Percentiles rank a stretch among this genome's conserved stretches.
These are phyloP conservation scores for Ceriagrion tenellum DNA, from an alignment of 2,888 invertebrate species.

Conservation along the genomic window DNA sequence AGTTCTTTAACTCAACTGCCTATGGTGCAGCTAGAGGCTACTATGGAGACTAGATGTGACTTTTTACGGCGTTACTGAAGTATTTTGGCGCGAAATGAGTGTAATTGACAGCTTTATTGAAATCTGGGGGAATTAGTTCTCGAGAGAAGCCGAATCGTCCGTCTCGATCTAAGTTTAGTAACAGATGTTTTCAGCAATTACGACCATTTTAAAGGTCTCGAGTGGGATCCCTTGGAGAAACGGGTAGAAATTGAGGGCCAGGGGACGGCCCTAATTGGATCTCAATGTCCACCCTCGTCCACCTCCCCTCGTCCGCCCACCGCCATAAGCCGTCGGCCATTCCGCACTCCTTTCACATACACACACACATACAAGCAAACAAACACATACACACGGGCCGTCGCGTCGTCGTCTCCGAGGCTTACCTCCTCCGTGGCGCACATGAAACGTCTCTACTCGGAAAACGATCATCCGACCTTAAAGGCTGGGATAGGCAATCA, in stretches of 20 bases:
- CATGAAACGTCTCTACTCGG: not conserved
- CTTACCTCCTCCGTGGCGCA: not conserved
- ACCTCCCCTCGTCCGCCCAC: not conserved
- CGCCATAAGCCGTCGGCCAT: not conserved
- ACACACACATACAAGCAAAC: no score
- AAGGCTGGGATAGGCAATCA: not conserved
- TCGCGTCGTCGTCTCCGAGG: not conserved
- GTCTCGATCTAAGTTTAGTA: not conserved
- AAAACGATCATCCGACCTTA: not conserved
- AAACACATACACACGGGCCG: no score
- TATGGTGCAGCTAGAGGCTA: no score
- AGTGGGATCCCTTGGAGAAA: not conserved
- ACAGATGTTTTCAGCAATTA: not conserved
- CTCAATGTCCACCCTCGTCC: not conserved
- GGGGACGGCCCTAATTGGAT: slow-evolving; percentile 21
- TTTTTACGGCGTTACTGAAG: not conserved
- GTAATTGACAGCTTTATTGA: not conserved
- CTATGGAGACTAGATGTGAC: not conserved
- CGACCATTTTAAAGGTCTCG: not conserved
- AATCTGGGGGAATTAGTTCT: not conserved
- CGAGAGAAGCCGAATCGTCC: not conserved
- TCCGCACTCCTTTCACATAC: not conserved
- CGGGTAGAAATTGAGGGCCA: not conserved
- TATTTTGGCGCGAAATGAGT: not conserved
- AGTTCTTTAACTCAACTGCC: not conserved